Evolutionary conservation across 2,888 invertebrate species (phyloP), one percentile per base, ranked within the genome.

Genomic region (Corbicula japonica): DNA sequence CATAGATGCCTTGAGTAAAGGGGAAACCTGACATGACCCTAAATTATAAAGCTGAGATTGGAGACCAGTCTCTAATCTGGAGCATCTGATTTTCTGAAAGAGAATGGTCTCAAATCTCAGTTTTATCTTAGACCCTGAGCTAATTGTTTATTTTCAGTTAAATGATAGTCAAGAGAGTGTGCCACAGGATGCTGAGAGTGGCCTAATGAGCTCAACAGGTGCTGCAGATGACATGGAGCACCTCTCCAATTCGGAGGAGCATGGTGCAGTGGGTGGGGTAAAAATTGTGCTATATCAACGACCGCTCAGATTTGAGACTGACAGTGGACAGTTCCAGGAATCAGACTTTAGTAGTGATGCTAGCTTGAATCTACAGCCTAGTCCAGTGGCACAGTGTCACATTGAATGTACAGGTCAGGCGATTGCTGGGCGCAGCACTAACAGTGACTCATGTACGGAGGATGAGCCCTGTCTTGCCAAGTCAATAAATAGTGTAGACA

Each of bases 161-260:
- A 88, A 87, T 68, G 89, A 89, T 34, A 91, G 91, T 38, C 89
- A 90, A 63, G 91, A 91, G 66, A 89, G 89, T 66, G 89, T 91
- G 1, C 89, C 87, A 30, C 88, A 84, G 48, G 90, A 90, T 60
- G 81, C 83, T 18, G 90, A 90, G 56, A 88, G 88, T 66, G 88
- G 88, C n/a, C 75, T 85, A 1, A 80, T 86, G 44, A 85, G 83
- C 15, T 83, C 86, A 1, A 84, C 84, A 8, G 83, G 86, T 2
- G 84, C 79, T 3, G 71, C 79, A 8, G 89, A 88, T 46, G 90
- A 90, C 26, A 76, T 84, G 0, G 89, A 90, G 69, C 86, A 82
- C 28, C 76, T 84, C 26, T 88, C 89, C 18, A 87, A 85, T 5
- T 85, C 86, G 0, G 91, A 91, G 26, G 89, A 89, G n/a, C 86